These are phyloP conservation scores for Rhingia campestris DNA, from an alignment of 2,888 invertebrate species.

Conservation along the genomic window DNA sequence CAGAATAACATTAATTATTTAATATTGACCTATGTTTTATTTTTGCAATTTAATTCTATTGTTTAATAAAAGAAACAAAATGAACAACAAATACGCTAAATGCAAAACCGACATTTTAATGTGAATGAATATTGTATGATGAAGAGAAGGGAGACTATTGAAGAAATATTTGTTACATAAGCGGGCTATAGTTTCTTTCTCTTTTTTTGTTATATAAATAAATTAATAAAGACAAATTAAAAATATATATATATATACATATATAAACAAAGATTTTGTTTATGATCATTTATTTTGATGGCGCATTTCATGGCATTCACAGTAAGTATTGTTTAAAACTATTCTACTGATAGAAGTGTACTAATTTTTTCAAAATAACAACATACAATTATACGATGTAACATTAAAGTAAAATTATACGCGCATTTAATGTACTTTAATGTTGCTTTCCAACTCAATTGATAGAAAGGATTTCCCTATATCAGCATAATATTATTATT, in stretches of 20 bases:
- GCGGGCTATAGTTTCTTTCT: conserved; percentile 33
- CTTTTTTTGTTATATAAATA: conserved; percentile 50
- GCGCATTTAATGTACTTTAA: too few species aligned
- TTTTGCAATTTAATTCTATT: conserved; percentile 39
- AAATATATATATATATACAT: conserved; percentile 9
- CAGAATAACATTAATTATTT: conserved; percentile 40
- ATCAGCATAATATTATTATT: too few species aligned
- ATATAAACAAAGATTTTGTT: neutral
- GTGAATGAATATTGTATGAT: conserved; percentile 37
- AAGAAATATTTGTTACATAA: conserved; percentile 52
- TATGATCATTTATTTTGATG: neutral
- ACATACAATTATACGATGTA: too few species aligned
- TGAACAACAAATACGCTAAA: conserved; percentile 3
- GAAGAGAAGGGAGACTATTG: conserved; percentile 11
- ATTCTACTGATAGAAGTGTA: too few species aligned
- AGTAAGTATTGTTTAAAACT: too few species aligned
- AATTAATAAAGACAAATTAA: conserved; percentile 55
- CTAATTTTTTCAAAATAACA: too few species aligned
- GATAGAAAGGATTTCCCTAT: too few species aligned
- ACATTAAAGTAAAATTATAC: too few species aligned
- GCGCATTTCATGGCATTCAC: neutral
- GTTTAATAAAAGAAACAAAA: conserved; percentile 16
- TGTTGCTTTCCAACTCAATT: too few species aligned
- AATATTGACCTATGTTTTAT: conserved; percentile 36
- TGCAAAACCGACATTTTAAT: conserved; percentile 23